These are phyloP conservation scores for Corythoichthys haematopterus DNA, from an alignment of 2,113 vertebrate species.

Conservation along the genomic window DNA sequence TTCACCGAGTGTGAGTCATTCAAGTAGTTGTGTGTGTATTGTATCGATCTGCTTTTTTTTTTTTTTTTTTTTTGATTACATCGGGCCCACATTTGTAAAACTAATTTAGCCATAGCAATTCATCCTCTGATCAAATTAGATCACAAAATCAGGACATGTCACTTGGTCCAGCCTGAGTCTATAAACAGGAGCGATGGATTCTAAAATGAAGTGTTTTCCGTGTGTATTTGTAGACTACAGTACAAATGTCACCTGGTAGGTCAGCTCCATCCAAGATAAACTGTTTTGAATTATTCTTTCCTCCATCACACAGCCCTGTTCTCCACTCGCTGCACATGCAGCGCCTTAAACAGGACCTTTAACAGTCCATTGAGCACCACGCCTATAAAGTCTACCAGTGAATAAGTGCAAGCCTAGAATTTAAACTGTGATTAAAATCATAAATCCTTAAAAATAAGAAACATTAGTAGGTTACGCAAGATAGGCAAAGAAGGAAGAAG, in stretches of 20 bases:
- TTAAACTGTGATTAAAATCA: slow-evolving; percentile 33
- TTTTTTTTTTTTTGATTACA: neutral
- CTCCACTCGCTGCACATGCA: neutral
- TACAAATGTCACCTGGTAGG: neutral
- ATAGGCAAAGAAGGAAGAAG: slow-evolving; percentile 16
- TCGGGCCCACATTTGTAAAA: neutral
- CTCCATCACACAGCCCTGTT: slow-evolving; percentile 9
- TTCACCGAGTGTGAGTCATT: neutral
- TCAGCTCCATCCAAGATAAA: neutral
- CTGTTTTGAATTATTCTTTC: neutral
- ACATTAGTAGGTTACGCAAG: neutral
- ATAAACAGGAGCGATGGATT: neutral
- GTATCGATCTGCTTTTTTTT: neutral
- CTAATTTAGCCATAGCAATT: neutral
- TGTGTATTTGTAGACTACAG: neutral
- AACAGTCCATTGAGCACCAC: slow-evolving; percentile 38
- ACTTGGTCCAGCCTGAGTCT: neutral
- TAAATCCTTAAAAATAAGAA: slow-evolving; percentile 10
- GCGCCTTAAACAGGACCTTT: slow-evolving; percentile 33
- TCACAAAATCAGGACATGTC: neutral
- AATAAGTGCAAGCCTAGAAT: slow-evolving; percentile 28
- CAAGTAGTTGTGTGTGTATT: neutral
- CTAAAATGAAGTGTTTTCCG: neutral
- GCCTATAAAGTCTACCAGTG: slow-evolving; percentile 27
- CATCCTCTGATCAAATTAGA: neutral